Conservation (phyloP, 2,797 vertebrate genomes). For the Psittacula derbiana region DNA sequence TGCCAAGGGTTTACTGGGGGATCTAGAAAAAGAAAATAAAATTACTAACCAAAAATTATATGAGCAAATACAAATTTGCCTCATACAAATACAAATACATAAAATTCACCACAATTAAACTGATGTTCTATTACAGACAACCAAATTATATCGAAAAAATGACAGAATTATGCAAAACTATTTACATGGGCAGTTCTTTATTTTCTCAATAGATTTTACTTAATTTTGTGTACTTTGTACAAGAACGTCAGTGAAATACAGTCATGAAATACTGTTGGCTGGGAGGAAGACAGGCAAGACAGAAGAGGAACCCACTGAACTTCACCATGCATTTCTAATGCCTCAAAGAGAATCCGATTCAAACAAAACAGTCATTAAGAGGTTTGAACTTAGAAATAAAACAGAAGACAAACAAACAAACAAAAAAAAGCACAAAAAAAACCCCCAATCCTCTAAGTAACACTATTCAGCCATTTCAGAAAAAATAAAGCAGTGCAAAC, state of each 20-base stretch:
- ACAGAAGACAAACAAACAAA: neutral
- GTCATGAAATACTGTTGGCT: neutral
- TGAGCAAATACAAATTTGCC: neutral
- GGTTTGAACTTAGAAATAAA: neutral
- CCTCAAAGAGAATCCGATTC: neutral
- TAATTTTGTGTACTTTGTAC: neutral
- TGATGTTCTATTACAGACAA: neutral
- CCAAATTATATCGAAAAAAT: neutral
- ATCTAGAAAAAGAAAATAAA: slow-evolving; percentile 78
- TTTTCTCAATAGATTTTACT: neutral
- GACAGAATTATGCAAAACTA: neutral
- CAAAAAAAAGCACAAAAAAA: neutral
- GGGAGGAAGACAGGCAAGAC: neutral
- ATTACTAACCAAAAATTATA: neutral
- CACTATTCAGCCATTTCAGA: neutral
- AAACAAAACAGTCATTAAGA: neutral
- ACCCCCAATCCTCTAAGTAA: neutral
- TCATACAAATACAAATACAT: neutral
- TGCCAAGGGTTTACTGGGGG: slow-evolving; percentile 93
- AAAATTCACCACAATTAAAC: neutral
- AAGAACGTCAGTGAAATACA: neutral
- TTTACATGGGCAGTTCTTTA: neutral
- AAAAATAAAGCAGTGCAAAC: neutral
- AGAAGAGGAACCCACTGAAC: neutral
- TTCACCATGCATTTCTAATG: neutral